Percentiles rank a stretch among this genome's conserved stretches.
phyloP scores from a whole-genome alignment of 35 echinoderm and acorn worm species.

The Heliocidaris erythrogramma region DNA sequence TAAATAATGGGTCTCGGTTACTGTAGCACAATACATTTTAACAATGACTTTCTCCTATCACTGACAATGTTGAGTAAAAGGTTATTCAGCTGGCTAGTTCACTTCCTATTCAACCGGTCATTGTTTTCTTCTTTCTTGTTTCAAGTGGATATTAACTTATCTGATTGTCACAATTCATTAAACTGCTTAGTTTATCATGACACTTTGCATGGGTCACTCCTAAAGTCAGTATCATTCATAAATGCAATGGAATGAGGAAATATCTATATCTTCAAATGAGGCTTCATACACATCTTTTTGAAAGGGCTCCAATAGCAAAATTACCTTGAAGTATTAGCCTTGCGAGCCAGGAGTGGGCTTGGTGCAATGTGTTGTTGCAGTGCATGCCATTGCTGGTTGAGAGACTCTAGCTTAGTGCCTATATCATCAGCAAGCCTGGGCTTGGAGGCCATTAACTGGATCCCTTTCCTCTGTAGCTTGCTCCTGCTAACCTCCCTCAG shows the following conservation, averaged over 20 bases:
- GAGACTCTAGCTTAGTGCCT: slow-evolving; percentile 58
- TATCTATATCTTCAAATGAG: neutral
- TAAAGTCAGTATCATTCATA: neutral
- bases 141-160: neutral
- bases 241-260: neutral
- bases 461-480: slow-evolving; percentile 82
- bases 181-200: neutral
- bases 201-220: neutral
- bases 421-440: slow-evolving; percentile 68
- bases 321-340: slow-evolving; percentile 39
- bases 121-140: neutral
- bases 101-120: neutral
- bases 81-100: neutral
- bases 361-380: slow-evolving; percentile 57
- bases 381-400: slow-evolving; percentile 79
- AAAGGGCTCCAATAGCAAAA: neutral
- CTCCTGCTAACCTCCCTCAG: slow-evolving; percentile 82
- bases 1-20: neutral
- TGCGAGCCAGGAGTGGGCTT: slow-evolving; percentile 16
- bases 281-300: neutral
- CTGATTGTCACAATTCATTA: neutral
- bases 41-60: neutral
- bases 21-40: neutral
- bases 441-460: slow-evolving; percentile 68
- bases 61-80: neutral